Evolutionary conservation across 1,140 invertebrate species (phyloP).

Genomic region (Centruroides sculpturatus): DNA sequence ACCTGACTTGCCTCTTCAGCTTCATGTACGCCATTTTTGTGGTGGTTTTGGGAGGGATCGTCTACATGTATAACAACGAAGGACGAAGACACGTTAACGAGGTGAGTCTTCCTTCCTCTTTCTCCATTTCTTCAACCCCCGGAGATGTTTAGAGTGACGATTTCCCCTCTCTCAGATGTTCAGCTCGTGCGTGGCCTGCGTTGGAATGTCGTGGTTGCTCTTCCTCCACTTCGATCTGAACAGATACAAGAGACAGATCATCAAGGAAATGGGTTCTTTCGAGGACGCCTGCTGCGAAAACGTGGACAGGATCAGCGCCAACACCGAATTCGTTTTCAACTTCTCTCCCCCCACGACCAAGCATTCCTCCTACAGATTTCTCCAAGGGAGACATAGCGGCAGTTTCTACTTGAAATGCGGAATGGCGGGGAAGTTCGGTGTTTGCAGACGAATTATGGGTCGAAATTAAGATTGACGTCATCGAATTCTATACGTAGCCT

Average conservation of each 20-base stretch:
- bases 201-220: constrained; percentile 13
- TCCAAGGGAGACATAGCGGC: constrained; percentile 41
- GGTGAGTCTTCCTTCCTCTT: constrained; percentile 18
- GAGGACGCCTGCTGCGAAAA: background rate
- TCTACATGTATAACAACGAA: constrained; percentile 41
- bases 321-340: constrained; percentile 6
- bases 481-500: constrained; percentile 34
- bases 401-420: constrained; percentile 58
- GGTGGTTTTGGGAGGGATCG: constrained; percentile 44
- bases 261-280: background rate
- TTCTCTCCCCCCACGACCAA: constrained; percentile 1
- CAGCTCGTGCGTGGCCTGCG: background rate
- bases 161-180: constrained; percentile 4
- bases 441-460: background rate
- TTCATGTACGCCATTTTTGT: constrained; percentile 46
- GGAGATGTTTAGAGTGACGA: too few relatives aligned
- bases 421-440: constrained; percentile 40
- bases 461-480: background rate
- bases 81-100: constrained; percentile 34
- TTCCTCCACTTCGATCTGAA: constrained; percentile 15
- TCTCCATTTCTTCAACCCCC: too few relatives aligned
- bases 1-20: constrained; percentile 5
- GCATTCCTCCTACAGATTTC: constrained; percentile 23
- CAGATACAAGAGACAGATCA: constrained; percentile 9
- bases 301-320: constrained; percentile 3